Evolutionary conservation across 2,113 vertebrate genomes (phyloP), one percentile per base, ranked within the genome.

Genomic region (Tinamus guttatus): DNA sequence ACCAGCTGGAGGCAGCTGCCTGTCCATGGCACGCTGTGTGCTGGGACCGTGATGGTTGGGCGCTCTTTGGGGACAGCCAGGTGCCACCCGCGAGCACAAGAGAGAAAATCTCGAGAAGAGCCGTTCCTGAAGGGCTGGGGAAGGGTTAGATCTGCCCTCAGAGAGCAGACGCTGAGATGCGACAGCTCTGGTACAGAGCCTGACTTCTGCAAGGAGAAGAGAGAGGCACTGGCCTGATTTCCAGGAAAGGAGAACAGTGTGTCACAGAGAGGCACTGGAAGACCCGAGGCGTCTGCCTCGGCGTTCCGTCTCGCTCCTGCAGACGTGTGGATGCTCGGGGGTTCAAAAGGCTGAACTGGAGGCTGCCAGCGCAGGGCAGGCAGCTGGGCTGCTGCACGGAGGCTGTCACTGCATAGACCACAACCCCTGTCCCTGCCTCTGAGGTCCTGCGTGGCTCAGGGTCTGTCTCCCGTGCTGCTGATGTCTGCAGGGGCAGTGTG

Each of bases 211-310:
- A 83, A 80, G 81, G 85, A 93, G 93, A 91, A 83, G 52, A 47
- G 83, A 93, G 82, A 95, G 74, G 91, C 83, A 56, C 77, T 88
- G 94, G 94, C 96, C 96, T 95, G 85, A 27, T 95, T 97, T 95
- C 93, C 90, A 82, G 96, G 94, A 96, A 96, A 96, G 91, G 94
- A 95, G 96, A 95, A 93, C 94, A 96, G 93, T 96, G 93, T 95
- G 96, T 96, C 96, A 96, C 87, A 92, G 36, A 87, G 89, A 70
- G 54, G 84, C 84, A 82, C 28, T 87, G 94, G 80, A 83, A 85
- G 89, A 94, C 94, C 92, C 63, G 54, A 89, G 95, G 90, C 89
- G 96, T 95, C 92, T 96, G 82, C 87, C 54, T 94, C 69, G 65
- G 93, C 82, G 81, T 91, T 92, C 58, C 25, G 28, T 70, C 81